Conservation (phyloP, 2,797 vertebrate genomes). For the Danio choprae region DNA sequence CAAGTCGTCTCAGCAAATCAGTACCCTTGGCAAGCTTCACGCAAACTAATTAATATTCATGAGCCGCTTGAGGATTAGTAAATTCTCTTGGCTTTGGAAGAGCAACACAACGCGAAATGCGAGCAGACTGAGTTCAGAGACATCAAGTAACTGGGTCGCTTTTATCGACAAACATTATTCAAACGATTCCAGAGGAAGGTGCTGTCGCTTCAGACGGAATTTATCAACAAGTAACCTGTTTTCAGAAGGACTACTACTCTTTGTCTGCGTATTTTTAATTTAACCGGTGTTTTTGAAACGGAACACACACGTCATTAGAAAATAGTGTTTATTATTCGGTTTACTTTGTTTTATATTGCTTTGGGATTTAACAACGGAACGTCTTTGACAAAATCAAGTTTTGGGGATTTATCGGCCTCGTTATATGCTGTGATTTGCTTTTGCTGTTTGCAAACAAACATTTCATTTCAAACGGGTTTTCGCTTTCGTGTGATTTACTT, state of each 20-base stretch:
- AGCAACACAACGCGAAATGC: constrained; percentile 3
- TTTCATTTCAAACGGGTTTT: background rate
- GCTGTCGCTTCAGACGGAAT: background rate
- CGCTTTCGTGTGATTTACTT: constrained; percentile 32
- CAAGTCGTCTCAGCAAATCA: background rate
- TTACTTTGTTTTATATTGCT: background rate
- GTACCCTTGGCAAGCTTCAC: background rate
- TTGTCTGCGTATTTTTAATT: background rate
- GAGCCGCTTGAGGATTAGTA: constrained; percentile 6
- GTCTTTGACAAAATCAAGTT: background rate
- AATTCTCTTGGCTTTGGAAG: background rate
- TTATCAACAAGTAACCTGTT: background rate
- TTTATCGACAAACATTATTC: background rate
- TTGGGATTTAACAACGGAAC: background rate
- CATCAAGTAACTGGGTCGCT: constrained; percentile 6
- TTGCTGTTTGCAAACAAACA: background rate
- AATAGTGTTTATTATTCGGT: background rate
- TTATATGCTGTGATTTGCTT: background rate
- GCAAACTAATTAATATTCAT: constrained; percentile 39
- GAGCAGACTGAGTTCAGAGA: constrained; percentile 6
- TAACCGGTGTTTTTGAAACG: background rate
- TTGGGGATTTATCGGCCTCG: background rate
- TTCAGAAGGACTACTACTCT: constrained; percentile 15
- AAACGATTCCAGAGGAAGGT: background rate
- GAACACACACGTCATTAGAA: background rate